phyloP scores from a whole-genome alignment of 2,797 vertebrate species.

The Pelochelys cantorii region DNA sequence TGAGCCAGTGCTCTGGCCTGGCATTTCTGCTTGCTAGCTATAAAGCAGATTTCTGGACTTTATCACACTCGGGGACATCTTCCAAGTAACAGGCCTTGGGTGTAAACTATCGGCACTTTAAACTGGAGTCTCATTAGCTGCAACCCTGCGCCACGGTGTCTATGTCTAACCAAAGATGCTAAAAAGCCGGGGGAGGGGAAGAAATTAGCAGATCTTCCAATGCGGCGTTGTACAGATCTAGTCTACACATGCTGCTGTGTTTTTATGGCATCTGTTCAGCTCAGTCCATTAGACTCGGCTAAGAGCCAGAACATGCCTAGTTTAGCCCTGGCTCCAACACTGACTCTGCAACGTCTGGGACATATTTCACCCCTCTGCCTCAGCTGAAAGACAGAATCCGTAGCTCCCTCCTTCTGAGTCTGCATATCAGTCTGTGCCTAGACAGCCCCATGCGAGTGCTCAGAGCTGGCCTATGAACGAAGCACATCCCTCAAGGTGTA shows the following conservation, averaged over 20 bases:
- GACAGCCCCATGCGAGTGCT: rapidly evolving
- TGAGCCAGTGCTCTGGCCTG: rapidly evolving
- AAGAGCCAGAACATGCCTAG: background rate
- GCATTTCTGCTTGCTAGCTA: background rate
- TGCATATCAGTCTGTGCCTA: background rate
- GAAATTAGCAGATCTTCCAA: no score
- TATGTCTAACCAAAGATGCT: no score
- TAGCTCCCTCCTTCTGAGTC: background rate
- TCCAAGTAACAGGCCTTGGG: background rate
- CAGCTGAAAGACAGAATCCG: rapidly evolving
- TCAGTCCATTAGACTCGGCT: rapidly evolving
- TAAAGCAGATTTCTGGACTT: background rate
- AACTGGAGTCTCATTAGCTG: background rate
- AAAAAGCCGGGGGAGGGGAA: no score
- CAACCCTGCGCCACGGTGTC: background rate
- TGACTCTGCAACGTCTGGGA: background rate
- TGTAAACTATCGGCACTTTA: background rate
- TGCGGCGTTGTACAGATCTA: no score
- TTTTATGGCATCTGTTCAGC: background rate
- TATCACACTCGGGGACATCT: background rate
- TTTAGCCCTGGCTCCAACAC: background rate
- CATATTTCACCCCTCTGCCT: background rate
- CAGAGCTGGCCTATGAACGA: rapidly evolving
- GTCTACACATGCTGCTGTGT: no score
- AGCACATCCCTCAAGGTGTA: background rate